phyloP scores from a whole-genome alignment of 2,888 invertebrate species.

The Limnephilus auricula region DNA sequence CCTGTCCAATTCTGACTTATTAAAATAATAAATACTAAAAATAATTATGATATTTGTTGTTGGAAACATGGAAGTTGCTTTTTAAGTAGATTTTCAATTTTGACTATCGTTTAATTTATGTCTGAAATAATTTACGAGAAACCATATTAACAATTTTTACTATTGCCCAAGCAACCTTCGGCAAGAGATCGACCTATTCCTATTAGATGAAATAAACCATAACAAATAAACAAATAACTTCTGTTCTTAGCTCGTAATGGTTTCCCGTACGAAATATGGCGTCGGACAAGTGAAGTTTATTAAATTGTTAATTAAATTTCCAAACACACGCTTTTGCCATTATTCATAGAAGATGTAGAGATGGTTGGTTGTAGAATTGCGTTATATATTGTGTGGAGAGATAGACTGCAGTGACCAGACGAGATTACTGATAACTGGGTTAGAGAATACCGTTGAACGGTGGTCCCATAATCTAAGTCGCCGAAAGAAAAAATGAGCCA shows the following conservation, averaged over 20 bases:
- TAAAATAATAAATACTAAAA: too few relatives aligned
- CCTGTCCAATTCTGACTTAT: too few relatives aligned
- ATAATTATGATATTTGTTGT: too few relatives aligned
- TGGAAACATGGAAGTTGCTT: too few relatives aligned
- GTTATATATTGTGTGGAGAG: background rate
- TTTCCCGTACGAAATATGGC: background rate
- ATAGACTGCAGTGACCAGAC: background rate
- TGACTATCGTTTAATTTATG: background rate
- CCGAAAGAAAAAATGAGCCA: conserved; percentile 39
- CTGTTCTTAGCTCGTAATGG: background rate
- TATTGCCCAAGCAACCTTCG: background rate
- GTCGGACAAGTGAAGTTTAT: background rate
- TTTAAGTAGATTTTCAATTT: too few relatives aligned
- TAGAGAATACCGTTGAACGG: conserved; percentile 32
- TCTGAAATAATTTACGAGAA: background rate
- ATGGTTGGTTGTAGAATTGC: background rate
- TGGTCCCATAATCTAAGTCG: conserved; percentile 26
- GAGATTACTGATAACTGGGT: conserved; percentile 37
- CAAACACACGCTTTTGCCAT: background rate
- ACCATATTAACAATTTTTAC: too few relatives aligned
- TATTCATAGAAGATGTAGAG: background rate
- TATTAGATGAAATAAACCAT: background rate
- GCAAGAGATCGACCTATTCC: background rate
- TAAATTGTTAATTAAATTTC: conserved; percentile 2
- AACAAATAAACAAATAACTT: background rate